Evolutionary conservation across 2,113 vertebrate genomes (phyloP).

Genomic region (Galbula dea): DNA sequence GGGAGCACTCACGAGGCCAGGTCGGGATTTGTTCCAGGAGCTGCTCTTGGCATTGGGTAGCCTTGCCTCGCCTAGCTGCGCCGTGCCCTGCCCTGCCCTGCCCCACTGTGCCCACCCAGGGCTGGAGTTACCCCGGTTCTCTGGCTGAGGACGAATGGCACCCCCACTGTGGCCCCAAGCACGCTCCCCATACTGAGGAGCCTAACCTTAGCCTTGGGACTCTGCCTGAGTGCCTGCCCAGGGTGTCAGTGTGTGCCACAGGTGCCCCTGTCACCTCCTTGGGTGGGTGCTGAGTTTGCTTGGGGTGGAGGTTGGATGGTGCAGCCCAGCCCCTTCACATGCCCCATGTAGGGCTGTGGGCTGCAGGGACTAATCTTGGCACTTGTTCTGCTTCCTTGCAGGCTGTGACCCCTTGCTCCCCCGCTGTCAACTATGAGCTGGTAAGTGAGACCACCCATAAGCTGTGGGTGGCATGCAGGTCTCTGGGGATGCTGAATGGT

Average conservation of each 20-base stretch:
- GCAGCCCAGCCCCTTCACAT: not conserved
- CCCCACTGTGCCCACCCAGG: not conserved
- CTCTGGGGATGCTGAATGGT: not conserved
- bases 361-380: not conserved
- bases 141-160: not conserved
- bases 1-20: constrained; percentile 25
- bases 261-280: not conserved
- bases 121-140: not conserved
- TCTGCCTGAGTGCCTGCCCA: not conserved
- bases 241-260: not conserved
- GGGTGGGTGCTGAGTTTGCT: not conserved
- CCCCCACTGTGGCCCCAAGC: fast-evolving
- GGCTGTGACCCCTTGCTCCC: constrained; percentile 85
- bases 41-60: not conserved
- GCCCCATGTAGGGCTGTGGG: not conserved
- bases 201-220: not conserved
- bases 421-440: constrained; percentile 84
- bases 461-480: not conserved
- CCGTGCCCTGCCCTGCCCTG: fast-evolving
- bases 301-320: fast-evolving
- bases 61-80: fast-evolving
- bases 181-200: fast-evolving
- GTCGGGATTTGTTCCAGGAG: constrained; percentile 47
- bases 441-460: constrained; percentile 65
- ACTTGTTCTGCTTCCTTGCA: constrained; percentile 58